These are phyloP conservation scores for Ooceraea biroi DNA, from an alignment of 1,140 invertebrate genomes.

Conservation along the genomic window DNA sequence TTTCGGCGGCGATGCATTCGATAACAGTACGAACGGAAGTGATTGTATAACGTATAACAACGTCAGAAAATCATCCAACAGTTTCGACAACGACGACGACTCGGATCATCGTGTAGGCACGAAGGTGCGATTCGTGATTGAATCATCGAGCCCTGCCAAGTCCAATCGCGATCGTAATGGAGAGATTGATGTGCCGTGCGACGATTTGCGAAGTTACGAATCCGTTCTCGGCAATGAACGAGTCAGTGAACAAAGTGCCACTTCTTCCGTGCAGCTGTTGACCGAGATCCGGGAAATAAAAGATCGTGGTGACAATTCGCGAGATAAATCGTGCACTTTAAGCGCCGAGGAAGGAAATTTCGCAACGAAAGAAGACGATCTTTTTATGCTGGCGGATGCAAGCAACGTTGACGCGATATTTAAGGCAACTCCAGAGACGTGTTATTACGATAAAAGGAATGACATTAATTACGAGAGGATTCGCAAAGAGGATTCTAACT, in stretches of 20 bases:
- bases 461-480: slow-evolving; percentile 22
- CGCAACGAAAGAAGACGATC: neutral
- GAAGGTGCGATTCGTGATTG: slow-evolving; percentile 81
- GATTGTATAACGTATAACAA: slow-evolving; percentile 74
- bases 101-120: slow-evolving; percentile 57
- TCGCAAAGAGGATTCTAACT: neutral
- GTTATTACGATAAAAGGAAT: slow-evolving; percentile 8
- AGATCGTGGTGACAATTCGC: neutral
- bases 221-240: neutral
- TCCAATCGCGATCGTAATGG: slow-evolving; percentile 49
- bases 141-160: slow-evolving; percentile 69
- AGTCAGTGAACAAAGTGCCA: neutral
- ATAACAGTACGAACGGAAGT: no score
- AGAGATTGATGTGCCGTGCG: slow-evolving; percentile 4
- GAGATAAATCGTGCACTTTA: slow-evolving; percentile 27
- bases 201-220: slow-evolving; percentile 29
- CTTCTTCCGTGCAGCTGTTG: slow-evolving; percentile 3
- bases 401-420: slow-evolving; percentile 25
- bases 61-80: slow-evolving; percentile 18
- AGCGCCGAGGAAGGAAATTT: slow-evolving; percentile 7
- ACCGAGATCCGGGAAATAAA: slow-evolving; percentile 1
- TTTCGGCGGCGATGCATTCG: slow-evolving; percentile 47
- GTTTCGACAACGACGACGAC: slow-evolving; percentile 27
- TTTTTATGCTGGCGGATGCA: neutral
- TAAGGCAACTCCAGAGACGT: neutral